Percentiles rank a stretch among this genome's conserved stretches.
These are phyloP conservation scores for Malurus elegans DNA, from an alignment of 2,113 vertebrate genomes.

Conservation along the genomic window DNA sequence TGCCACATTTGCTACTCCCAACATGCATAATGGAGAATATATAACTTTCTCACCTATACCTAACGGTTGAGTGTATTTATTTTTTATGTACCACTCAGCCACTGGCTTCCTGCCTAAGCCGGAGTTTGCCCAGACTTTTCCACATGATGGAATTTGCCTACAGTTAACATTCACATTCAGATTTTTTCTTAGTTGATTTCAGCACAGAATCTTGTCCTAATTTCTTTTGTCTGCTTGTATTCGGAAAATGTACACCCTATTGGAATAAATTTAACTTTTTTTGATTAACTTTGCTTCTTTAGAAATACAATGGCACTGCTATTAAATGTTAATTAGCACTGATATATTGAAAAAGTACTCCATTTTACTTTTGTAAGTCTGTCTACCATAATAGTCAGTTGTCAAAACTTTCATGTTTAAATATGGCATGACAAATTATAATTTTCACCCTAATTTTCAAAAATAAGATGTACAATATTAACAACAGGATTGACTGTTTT, in stretches of 20 bases:
- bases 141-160: background rate
- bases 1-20: background rate
- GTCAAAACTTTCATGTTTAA: background rate
- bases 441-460: background rate
- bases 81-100: background rate
- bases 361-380: background rate
- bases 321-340: background rate
- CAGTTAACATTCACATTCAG: background rate
- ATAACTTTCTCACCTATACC: background rate
- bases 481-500: background rate
- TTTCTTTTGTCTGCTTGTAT: background rate
- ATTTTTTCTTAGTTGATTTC: conserved; percentile 4
- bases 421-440: background rate
- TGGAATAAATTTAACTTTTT: background rate
- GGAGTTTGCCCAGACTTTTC: background rate
- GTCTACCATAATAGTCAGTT: background rate
- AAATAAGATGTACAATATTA: background rate
- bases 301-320: background rate
- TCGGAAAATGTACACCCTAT: background rate
- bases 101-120: background rate
- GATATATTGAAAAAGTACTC: background rate
- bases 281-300: background rate
- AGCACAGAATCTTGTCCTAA: background rate
- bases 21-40: background rate
- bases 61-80: background rate